phyloP scores from a whole-genome alignment of 2,113 vertebrate genomes.

The Aegithalos caudatus region DNA sequence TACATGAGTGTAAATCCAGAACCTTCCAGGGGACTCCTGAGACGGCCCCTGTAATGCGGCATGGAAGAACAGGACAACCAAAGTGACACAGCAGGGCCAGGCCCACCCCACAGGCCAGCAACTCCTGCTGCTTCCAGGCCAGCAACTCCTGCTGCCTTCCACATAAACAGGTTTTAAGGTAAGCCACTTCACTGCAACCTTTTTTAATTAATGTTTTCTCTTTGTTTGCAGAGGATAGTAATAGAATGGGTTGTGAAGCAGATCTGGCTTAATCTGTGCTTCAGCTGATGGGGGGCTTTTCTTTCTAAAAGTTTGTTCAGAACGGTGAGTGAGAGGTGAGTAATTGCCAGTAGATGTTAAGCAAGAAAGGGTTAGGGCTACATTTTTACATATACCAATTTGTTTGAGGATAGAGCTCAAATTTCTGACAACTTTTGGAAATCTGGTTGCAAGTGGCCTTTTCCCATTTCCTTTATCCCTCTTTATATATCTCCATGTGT shows the following conservation, averaged over 20 bases:
- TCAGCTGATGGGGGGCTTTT: neutral
- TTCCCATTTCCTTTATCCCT: neutral
- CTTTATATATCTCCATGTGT: too few relatives aligned
- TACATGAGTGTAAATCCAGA: neutral
- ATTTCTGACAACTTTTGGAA: neutral
- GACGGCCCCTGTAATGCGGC: accelerated
- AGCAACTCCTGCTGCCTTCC: neutral
- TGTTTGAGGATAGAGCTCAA: neutral
- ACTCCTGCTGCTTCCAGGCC: accelerated
- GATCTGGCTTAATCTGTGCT: neutral
- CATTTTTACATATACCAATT: neutral
- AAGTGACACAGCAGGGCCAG: accelerated
- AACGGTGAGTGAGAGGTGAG: neutral
- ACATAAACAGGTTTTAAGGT: neutral
- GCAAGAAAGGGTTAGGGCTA: neutral
- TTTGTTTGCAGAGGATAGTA: neutral
- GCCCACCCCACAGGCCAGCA: accelerated
- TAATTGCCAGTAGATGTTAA: neutral
- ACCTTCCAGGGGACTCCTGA: neutral
- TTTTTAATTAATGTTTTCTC: neutral
- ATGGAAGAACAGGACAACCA: neutral
- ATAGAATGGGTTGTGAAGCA: neutral
- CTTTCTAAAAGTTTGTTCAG: neutral
- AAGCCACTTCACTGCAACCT: neutral
- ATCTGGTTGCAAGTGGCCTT: neutral